These are phyloP conservation scores for Iselma pallidipennis DNA, from an alignment of 2,888 invertebrate genomes.

Conservation along the genomic window DNA sequence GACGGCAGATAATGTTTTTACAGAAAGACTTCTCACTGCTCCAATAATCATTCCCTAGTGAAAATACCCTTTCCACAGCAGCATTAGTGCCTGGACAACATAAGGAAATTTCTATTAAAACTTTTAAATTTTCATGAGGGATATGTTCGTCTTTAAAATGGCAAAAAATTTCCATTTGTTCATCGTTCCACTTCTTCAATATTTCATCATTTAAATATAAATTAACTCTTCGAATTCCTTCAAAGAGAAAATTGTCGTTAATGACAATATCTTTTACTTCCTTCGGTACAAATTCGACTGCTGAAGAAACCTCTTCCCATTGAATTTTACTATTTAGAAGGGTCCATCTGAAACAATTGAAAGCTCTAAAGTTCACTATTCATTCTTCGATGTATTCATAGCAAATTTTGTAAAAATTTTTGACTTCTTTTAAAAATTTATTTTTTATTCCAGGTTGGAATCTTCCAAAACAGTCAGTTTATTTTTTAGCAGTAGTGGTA, in stretches of 20 bases:
- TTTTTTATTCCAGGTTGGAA: conserved; percentile 22
- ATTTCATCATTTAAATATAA: conserved; percentile 27
- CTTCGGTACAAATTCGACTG: conserved; percentile 22
- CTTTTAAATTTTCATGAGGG: conserved; percentile 32
- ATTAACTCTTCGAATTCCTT: conserved; percentile 27
- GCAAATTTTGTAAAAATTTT: conserved; percentile 20
- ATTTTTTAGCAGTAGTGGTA: conserved; percentile 21
- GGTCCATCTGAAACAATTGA: conserved; percentile 11
- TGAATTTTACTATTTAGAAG: conserved; percentile 16
- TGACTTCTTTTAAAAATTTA: conserved; percentile 18
- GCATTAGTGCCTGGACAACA: conserved; percentile 23
- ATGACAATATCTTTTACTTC: conserved; percentile 26
- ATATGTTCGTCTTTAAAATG: conserved; percentile 30
- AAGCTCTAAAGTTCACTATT: conserved; percentile 13
- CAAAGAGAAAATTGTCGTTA: conserved; percentile 25
- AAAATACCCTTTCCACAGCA: conserved; percentile 14
- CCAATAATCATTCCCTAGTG: conserved; percentile 23
- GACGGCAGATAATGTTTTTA: conserved; percentile 25
- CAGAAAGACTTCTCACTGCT: conserved; percentile 25
- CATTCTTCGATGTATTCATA: conserved; percentile 16
- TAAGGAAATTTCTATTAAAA: conserved; percentile 32
- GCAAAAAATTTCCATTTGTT: conserved; percentile 22
- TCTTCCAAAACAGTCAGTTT: conserved; percentile 18
- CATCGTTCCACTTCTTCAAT: conserved; percentile 31
- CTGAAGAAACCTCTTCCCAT: conserved; percentile 18